Evolutionary conservation across 2,797 vertebrate species (phyloP), one percentile per base, ranked within the genome.

Genomic region (Echiichthys vipera): DNA sequence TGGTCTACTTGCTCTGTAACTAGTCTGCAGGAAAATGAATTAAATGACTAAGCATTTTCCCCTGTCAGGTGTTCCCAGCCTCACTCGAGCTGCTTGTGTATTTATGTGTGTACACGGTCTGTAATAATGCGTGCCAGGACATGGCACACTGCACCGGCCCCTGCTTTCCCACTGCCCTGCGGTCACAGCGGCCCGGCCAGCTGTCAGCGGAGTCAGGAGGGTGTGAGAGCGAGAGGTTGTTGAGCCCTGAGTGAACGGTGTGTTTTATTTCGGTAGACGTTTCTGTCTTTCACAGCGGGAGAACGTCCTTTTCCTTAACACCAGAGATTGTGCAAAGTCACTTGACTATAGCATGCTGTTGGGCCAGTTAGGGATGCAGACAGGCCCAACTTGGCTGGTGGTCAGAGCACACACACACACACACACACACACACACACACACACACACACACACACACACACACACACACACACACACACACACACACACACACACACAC

Each of bases 211-310:
- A 39, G 46, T 51, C 37, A n/a, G 56, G 34, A 45, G 47, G 47
- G 65, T 36, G 49, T 42, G 71, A 69, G 66, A 71, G 65, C 7
- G 6, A 65, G 56, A 77, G 71, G 56, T 75, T 62, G 55, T 59
- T 74, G 77, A 84, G 68, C 74, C 61, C 18, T 69, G 77, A 84
- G 53, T 42, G 80, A 81, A 40, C 69, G 69, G 73, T 88, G 90
- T 89, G 84, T 90, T 89, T 86, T 65, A 77, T 84, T 82, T 82
- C 68, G 37, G 73, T 81, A 87, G 74, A 55, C 72, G 78, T 86
- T 89, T 84, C 56, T 80, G 76, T 57, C 63, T 81, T 74, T 88
- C 78, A 77, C 79, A 57, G 83, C 47, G 29, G 61, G 79, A 75
- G 46, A 66, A 76, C 50, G 61, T 87, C 55, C 59, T 68, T 55